Base-by-base conservation (phyloP, 2,888 invertebrate species). In the Trachelus tabidus region DNA sequence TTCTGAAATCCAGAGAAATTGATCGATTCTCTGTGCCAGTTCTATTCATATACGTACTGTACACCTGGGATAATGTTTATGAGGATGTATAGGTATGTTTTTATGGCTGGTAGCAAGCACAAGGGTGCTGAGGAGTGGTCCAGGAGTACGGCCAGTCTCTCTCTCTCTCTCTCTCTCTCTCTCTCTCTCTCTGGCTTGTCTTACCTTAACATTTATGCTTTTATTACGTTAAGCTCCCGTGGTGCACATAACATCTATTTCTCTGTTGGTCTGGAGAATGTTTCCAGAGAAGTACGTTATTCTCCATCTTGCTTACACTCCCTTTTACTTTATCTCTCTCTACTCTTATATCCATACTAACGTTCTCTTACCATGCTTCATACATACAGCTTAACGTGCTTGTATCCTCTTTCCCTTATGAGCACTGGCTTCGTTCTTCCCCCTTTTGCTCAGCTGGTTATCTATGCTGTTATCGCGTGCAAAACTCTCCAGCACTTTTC, bases 221-320 rank as follows among this genome's bases (percentile, higher is more conserved):
- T 83, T 85, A 86, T 84, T 81, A 76, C 79, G 77, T 85, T 86
- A 85, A 74, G 77, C 82, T 81, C 84, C 81, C 79, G 81, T 74
- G 77, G 77, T 77, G 81, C 79, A 77, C 81, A 78, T 83, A 85
- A 85, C 83, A 84, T 86, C 84, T 82, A 31, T 71, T 87, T 85
- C 87, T 86, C 83, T 85, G 80, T 82, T 83, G 82, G 81, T 84
- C 81, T 85, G 82, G 83, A 83, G 84, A 85, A 79, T 81, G 79
- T 84, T 83, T 75, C 79, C 31, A 71, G 33, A 1, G 33, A 71
- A 12, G 33, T 71, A 71, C 71, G 33, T 31, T 34, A 33, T 9
- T 11, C 71, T 71, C 71, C 71, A 34, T 34, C 71, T 34, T 34
- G 71, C 71, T 71, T 34, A 33, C 11, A 15, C 71, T 11, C 71